Percentiles rank a stretch among this genome's conserved stretches.
Conservation (phyloP, 2,113 vertebrate species). For the Gnathonemus echidnorhynchus region DNA sequence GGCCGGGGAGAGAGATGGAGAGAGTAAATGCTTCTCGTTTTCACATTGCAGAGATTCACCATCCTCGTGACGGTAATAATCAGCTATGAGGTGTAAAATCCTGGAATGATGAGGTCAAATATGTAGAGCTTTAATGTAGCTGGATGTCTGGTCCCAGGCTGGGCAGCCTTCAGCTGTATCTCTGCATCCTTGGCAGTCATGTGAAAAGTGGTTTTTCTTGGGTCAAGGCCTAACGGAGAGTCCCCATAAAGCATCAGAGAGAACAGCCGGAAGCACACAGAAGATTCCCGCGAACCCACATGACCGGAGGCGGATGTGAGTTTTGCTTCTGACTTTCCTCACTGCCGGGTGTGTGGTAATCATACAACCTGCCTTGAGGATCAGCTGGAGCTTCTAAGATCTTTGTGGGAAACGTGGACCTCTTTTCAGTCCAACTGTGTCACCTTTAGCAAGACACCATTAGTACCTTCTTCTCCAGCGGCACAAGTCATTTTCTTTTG, state of each 20-base stretch:
- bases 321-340: neutral
- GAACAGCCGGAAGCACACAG: neutral
- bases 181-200: neutral
- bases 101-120: neutral
- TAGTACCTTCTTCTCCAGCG: neutral
- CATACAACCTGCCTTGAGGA: neutral
- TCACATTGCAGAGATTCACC: neutral
- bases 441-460: neutral
- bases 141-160: neutral
- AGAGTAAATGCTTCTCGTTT: neutral
- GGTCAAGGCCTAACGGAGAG: neutral
- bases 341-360: conserved; percentile 5
- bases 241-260: neutral
- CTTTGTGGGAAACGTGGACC: neutral
- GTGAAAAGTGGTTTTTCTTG: conserved; percentile 2
- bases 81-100: neutral
- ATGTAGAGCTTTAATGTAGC: neutral
- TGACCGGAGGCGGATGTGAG: neutral
- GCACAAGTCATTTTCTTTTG: neutral
- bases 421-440: neutral
- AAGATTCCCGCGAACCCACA: neutral
- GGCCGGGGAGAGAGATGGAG: neutral
- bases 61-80: neutral
- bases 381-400: neutral
- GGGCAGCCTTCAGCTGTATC: neutral